These are phyloP conservation scores for Chunga burmeisteri DNA, from an alignment of 2,113 vertebrate genomes.

Conservation along the genomic window DNA sequence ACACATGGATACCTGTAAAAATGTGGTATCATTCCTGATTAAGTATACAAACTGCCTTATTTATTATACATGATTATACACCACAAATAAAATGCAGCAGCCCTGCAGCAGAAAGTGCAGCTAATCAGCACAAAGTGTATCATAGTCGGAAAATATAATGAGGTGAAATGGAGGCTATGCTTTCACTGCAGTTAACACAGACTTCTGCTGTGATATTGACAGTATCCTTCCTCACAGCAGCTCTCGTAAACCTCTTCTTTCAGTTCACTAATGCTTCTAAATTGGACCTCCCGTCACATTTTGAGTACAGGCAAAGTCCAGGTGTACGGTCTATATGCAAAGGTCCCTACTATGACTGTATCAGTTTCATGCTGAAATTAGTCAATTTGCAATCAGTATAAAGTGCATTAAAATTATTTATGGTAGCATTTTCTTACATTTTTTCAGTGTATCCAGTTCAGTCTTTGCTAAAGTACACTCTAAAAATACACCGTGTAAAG, in stretches of 20 bases:
- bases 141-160: not conserved
- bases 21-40: not conserved
- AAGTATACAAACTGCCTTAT: not conserved
- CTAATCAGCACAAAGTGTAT: constrained; percentile 8
- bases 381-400: not conserved
- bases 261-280: not conserved
- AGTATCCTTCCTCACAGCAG: not conserved
- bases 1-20: not conserved
- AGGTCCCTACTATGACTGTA: not conserved
- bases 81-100: constrained; percentile 8
- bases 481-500: not conserved
- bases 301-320: not conserved
- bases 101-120: constrained; percentile 35
- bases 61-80: not conserved
- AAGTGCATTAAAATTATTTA: not conserved
- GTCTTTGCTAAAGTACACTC: not conserved
- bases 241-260: not conserved
- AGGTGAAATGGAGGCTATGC: not conserved
- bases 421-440: not conserved
- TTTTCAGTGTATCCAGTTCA: not conserved
- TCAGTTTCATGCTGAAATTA: not conserved
- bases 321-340: not conserved
- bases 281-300: not conserved
- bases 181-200: not conserved
- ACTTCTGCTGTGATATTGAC: not conserved